Base-by-base conservation (phyloP, 1,140 invertebrate genomes). In the Ips typographus region DNA sequence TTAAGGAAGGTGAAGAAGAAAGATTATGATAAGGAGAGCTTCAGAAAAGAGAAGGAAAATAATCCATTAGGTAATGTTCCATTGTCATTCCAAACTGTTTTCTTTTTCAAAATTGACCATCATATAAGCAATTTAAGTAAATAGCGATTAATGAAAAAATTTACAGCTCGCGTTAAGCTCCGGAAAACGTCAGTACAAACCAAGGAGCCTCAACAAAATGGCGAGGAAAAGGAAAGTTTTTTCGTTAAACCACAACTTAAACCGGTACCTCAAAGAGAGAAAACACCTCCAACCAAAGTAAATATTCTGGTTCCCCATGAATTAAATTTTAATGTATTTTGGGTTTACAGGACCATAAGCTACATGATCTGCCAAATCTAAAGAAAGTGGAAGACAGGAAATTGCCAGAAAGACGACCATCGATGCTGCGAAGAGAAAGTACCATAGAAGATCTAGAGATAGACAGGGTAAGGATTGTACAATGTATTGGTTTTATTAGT, bases 191-290 rank as follows among this genome's bases (percentile, higher is more conserved):
- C 70, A 36, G 58, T 73, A 7, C 68, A 74, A 57, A 71, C 70
- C 6, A 77, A 76, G 61, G 74, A 78, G 38, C 73, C 72, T 2
- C 76, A 76, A 55, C 77, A 80, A 71, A 80, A 80, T 71, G 79
- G 79, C 22, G 74, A 72, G 43, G 74, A 72, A 53, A 70, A 73
- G 42, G 76, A 78, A 65, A 74, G 74, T 40, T 77, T 74, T 40
- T 80, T 79, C 66, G 70, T 73, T 39, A 79, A 77, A 71, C 78
- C 78, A 3, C 74, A 75, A 63, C 71, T 80, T 4, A 78, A 77
- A 59, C 74, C 78, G 7, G 78, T 80, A 2, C 77, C 77, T 36
- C 75, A 75, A 39, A 74, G 76, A 44, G 77, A 79, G 56, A 73
- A 71, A 53, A 70, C 76, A 2, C 74, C 75, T 38, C 76, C 73